Conservation (phyloP, 2,113 vertebrate genomes). For the Tyrannus savana region DNA sequence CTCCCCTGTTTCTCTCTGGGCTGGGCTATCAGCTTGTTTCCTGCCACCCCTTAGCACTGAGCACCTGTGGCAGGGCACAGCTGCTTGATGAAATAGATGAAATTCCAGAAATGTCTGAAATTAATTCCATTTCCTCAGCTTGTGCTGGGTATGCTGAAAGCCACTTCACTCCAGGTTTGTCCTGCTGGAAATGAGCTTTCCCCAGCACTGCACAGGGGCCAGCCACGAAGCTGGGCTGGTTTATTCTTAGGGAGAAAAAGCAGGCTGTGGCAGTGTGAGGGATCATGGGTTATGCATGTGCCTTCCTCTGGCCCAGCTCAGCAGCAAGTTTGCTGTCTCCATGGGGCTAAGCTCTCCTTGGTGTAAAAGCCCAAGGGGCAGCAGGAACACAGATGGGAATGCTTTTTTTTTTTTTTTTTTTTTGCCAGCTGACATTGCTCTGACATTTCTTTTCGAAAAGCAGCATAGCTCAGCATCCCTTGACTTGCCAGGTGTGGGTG, state of each 20-base stretch:
- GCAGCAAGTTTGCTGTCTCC: background rate
- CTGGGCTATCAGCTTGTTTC: background rate
- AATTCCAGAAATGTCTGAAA: slow-evolving; percentile 22
- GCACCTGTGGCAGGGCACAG: background rate
- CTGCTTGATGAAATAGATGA: background rate
- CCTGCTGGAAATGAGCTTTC: background rate
- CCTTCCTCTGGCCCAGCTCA: background rate
- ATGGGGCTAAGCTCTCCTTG: background rate
- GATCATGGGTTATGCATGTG: background rate
- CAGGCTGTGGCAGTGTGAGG: background rate
- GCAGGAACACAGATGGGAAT: background rate
- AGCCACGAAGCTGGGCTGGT: background rate
- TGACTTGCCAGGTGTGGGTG: background rate
- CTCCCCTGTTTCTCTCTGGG: background rate
- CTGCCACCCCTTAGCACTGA: background rate
- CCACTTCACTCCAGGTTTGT: background rate
- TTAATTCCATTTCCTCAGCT: background rate
- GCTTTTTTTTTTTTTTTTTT: background rate
- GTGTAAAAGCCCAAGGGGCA: background rate
- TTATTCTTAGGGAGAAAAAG: background rate
- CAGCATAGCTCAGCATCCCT: background rate
- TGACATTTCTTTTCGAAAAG: background rate
- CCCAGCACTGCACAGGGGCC: background rate
- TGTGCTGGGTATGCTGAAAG: background rate
- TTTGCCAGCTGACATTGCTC: background rate